Conservation (phyloP, 2,797 vertebrate species). For the Garrulus glandarius region DNA sequence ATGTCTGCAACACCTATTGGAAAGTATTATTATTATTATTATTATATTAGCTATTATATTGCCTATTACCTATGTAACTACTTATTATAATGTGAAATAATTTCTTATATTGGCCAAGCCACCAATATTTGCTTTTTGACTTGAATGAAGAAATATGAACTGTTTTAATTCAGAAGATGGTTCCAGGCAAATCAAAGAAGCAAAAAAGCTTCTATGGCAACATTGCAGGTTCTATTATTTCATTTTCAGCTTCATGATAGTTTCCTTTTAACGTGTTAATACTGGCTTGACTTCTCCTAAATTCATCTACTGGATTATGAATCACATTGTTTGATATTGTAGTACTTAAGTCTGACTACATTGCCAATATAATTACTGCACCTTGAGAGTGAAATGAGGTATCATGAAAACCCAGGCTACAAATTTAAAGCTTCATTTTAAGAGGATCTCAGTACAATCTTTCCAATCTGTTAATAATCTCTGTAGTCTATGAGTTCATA, state of each 20-base stretch:
- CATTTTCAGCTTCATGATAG: background rate
- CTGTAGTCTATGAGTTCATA: background rate
- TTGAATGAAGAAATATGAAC: background rate
- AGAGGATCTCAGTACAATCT: background rate
- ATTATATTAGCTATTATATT: background rate
- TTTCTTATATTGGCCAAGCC: background rate
- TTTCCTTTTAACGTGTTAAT: background rate
- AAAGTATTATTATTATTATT: background rate
- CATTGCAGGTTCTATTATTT: background rate
- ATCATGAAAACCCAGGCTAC: background rate
- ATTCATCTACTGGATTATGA: background rate
- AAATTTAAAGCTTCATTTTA: background rate
- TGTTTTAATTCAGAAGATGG: background rate
- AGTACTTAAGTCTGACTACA: background rate
- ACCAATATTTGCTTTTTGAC: background rate
- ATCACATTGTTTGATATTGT: background rate
- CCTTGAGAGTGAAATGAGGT: background rate
- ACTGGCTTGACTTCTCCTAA: background rate
- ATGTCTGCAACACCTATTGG: background rate
- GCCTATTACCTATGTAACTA: background rate
- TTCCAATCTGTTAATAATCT: background rate
- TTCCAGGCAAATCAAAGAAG: background rate
- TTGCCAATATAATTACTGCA: background rate
- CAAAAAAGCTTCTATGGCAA: background rate
- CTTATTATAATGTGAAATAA: background rate